Base-by-base conservation (phyloP, 2,113 vertebrate genomes). In the Podiceps cristatus region DNA sequence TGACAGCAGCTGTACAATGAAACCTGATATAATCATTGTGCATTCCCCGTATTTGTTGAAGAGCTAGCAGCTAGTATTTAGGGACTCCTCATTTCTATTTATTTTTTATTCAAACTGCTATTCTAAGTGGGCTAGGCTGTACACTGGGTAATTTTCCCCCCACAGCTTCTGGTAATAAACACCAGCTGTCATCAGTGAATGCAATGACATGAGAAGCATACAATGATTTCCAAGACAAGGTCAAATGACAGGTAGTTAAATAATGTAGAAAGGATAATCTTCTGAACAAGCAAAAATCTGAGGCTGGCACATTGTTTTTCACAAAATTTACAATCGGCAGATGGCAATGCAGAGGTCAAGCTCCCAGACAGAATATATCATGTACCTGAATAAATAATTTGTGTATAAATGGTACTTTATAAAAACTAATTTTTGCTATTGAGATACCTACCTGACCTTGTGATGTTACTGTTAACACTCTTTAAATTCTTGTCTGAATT, bases 241-340 rank as follows among this genome's bases (percentile, higher is more conserved):
- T 97, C 95, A 96, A 97, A 95, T 94, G 91, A 89, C 86, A 97
- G 93, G 86, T 96, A 97, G 80, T 91, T 96, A 94, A 96, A 97
- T 96, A 95, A 94, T 93, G 86, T 94, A 94, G 89, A 66, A 91
- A 95, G 71, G 74, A 87, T 97, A 87, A 95, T 96, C 95, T 94
- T 95, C 91, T 95, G 95, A 96, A 97, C 91, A 93, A 90, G 87
- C 74, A 47, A 93, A 97, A 91, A 91, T 72, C 69, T 66, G 35
- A 91, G 71, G 37, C 29, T 96, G 86, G 53, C 0, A 0, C 80
- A 79, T 11, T 73, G 37, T 87, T 93, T 93, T 95, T 95, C 53
- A 37, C 62, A 73, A 89, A 94, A 95, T 96, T 96, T 97, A 58
- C 83, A 89, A 82, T 97, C 86, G 66, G 84, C 94, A 85, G 93